Evolutionary conservation across 1,140 invertebrate species (phyloP).

Genomic region (Maniola jurtina): DNA sequence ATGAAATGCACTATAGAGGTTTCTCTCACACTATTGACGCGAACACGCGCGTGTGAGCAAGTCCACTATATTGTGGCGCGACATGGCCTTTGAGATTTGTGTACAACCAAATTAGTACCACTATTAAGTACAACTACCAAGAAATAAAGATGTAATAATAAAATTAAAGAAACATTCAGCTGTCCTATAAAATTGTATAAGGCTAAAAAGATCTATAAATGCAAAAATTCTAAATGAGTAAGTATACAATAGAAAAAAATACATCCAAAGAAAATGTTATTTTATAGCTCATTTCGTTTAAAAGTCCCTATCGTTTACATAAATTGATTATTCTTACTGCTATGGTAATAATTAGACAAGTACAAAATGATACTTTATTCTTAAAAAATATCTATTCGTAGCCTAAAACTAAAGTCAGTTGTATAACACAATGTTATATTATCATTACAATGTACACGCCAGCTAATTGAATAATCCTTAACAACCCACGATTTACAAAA

Average conservation of each 20-base stretch:
- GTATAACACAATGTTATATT: slow-evolving; percentile 56
- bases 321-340: slow-evolving; percentile 71
- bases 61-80: too few relatives aligned
- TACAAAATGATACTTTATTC: slow-evolving; percentile 77
- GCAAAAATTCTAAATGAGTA: slow-evolving; percentile 74
- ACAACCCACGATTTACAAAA: slow-evolving; percentile 29
- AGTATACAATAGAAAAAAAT: slow-evolving; percentile 75
- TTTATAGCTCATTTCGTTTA: slow-evolving; percentile 72
- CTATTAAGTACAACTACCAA: slow-evolving; percentile 68
- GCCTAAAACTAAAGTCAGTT: slow-evolving; percentile 74
- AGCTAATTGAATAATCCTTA: slow-evolving; percentile 32
- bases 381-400: slow-evolving; percentile 73
- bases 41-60: too few relatives aligned
- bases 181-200: slow-evolving; percentile 67
- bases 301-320: slow-evolving; percentile 66
- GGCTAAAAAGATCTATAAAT: slow-evolving; percentile 77
- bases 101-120: slow-evolving; percentile 7
- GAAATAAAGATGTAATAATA: slow-evolving; percentile 41
- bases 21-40: too few relatives aligned
- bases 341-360: slow-evolving; percentile 78
- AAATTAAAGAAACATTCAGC: slow-evolving; percentile 43
- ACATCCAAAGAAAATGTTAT: slow-evolving; percentile 69
- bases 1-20: too few relatives aligned
- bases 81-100: too few relatives aligned
- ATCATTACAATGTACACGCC: slow-evolving; percentile 52